Percentiles rank a stretch among this genome's conserved stretches.
Conservation (phyloP, 2,888 invertebrate species). For the Lochmaea capreae region DNA sequence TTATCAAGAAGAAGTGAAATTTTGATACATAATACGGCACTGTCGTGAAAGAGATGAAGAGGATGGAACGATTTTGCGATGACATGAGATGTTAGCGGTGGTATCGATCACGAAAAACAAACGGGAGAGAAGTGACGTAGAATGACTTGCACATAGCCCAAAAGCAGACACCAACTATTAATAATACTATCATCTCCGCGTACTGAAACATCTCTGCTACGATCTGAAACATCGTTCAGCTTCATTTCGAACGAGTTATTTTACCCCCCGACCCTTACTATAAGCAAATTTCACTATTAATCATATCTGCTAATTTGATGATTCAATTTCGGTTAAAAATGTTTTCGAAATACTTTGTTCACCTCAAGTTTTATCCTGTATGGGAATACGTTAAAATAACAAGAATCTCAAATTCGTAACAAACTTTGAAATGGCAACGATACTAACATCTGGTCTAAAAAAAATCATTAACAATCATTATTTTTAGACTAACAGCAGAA, state of each 20-base stretch:
- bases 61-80: conserved; percentile 56
- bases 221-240: conserved; percentile 57
- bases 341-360: background rate
- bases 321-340: conserved; percentile 32
- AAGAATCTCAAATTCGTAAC: too few species aligned
- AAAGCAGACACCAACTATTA: conserved; percentile 65
- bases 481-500: background rate
- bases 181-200: conserved; percentile 64
- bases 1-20: conserved; percentile 12
- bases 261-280: conserved; percentile 43
- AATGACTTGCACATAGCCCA: conserved; percentile 65
- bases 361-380: background rate
- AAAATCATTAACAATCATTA: background rate
- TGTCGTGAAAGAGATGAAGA: conserved; percentile 44
- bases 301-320: conserved; percentile 47
- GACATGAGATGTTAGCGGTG: conserved; percentile 63
- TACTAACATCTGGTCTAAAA: conserved; percentile 1
- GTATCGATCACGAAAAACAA: conserved; percentile 64
- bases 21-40: conserved; percentile 30
- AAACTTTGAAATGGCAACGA: too few species aligned
- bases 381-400: too few species aligned
- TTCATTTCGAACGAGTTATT: conserved; percentile 57
- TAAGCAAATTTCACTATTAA: conserved; percentile 52
- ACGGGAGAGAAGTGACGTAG: conserved; percentile 64
- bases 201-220: conserved; percentile 61